Evolutionary conservation across 2,113 vertebrate species (phyloP).

Genomic region (Chinchilla lanigera): DNA sequence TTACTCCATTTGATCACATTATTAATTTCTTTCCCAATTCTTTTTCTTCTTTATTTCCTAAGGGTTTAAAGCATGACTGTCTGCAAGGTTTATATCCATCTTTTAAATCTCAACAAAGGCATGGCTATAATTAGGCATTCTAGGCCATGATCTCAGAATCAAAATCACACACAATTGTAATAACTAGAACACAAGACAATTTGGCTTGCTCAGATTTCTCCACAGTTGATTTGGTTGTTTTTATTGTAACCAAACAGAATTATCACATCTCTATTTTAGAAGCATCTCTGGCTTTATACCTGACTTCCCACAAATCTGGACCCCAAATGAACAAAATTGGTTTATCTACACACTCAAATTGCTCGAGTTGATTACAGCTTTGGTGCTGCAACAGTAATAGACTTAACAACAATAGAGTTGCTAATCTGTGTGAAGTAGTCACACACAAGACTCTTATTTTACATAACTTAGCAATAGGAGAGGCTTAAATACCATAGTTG

Average conservation of each 20-base stretch:
- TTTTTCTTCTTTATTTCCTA: not conserved
- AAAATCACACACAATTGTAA: not conserved
- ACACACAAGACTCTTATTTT: not conserved
- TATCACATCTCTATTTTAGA: not conserved
- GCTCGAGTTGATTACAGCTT: not conserved
- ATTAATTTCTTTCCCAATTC: not conserved
- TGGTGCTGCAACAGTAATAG: not conserved
- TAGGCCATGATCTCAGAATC: not conserved
- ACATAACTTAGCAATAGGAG: not conserved
- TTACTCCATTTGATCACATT: not conserved
- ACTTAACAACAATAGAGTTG: not conserved
- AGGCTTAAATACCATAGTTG: not conserved
- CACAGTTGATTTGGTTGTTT: not conserved
- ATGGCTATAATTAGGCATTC: not conserved
- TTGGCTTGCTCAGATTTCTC: not conserved
- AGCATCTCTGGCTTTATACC: not conserved
- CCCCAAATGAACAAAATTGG: constrained; percentile 29
- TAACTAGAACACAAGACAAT: not conserved
- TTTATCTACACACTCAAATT: not conserved
- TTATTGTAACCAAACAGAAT: not conserved
- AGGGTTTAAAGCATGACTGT: not conserved
- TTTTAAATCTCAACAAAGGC: not conserved
- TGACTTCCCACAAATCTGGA: not conserved
- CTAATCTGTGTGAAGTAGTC: constrained; percentile 34
- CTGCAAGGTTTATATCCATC: not conserved